Evolutionary conservation across 2,113 vertebrate genomes (phyloP).

Genomic region (Apodemus sylvaticus): DNA sequence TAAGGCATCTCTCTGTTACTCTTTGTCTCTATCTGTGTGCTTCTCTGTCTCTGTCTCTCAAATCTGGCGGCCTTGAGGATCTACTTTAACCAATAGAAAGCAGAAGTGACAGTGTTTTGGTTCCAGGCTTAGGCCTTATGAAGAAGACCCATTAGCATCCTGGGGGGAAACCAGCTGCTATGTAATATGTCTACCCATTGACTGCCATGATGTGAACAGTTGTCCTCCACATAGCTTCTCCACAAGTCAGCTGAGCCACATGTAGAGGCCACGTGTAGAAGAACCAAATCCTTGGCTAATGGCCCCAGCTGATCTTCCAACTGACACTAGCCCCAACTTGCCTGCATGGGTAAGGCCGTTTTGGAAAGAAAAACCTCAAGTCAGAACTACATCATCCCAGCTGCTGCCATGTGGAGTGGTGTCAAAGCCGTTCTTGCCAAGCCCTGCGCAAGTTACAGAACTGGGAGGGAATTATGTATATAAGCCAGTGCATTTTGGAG

Average conservation of each 20-base stretch:
- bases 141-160: background rate
- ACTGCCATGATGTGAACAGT: slow-evolving; percentile 13
- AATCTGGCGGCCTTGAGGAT: background rate
- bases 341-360: background rate
- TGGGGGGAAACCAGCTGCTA: background rate
- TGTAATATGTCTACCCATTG: background rate
- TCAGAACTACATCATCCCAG: background rate
- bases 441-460: background rate
- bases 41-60: no score
- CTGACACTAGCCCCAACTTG: background rate
- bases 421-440: background rate
- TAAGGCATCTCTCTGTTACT: background rate
- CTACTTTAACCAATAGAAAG: slow-evolving; percentile 22
- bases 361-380: background rate
- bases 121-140: background rate
- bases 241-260: background rate
- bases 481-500: background rate
- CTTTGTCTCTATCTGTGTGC: background rate
- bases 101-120: background rate
- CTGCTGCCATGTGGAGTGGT: background rate
- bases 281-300: background rate
- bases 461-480: background rate
- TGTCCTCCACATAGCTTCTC: slow-evolving; percentile 23
- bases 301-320: background rate
- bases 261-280: slow-evolving; percentile 31